These are phyloP conservation scores for Sterrhoptilus dennistouni DNA, from an alignment of 2,113 vertebrate species.

Conservation along the genomic window DNA sequence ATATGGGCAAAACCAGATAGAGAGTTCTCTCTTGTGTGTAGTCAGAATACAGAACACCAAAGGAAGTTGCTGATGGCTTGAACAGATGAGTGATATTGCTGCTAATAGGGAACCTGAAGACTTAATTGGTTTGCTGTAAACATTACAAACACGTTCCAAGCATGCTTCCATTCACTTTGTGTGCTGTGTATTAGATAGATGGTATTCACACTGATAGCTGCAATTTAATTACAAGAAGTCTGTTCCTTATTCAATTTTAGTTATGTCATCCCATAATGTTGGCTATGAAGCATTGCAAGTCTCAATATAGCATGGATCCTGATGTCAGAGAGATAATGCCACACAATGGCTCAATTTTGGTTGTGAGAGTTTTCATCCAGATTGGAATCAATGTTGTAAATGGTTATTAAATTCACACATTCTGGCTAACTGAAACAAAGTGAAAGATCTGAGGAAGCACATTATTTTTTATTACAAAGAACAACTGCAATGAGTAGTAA, in stretches of 20 bases:
- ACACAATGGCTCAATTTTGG: background rate
- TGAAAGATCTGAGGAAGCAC: background rate
- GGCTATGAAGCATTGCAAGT: conserved; percentile 39
- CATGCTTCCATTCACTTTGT: conserved; percentile 47
- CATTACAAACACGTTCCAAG: conserved; percentile 29
- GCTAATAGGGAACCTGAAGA: conserved; percentile 47
- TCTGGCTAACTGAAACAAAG: conserved; percentile 41
- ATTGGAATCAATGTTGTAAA: conserved; percentile 45
- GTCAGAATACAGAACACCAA: background rate
- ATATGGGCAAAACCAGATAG: background rate
- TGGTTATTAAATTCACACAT: conserved; percentile 29
- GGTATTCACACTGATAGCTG: conserved; percentile 51
- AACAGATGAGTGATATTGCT: conserved; percentile 27
- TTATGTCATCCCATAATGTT: conserved; percentile 34
- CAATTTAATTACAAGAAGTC: conserved; percentile 63
- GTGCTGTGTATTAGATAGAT: conserved; percentile 42
- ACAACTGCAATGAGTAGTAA: background rate
- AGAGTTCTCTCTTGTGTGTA: background rate
- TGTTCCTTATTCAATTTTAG: conserved; percentile 51
- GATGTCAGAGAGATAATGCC: conserved; percentile 27
- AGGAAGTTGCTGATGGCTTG: conserved; percentile 13
- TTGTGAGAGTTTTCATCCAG: background rate
- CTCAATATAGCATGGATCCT: conserved; percentile 2
- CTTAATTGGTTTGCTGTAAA: conserved; percentile 66
- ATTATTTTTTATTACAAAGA: conserved; percentile 2